Evolutionary conservation across 2,113 vertebrate species (phyloP).

Genomic region (Phalacrocorax brasilianus): DNA sequence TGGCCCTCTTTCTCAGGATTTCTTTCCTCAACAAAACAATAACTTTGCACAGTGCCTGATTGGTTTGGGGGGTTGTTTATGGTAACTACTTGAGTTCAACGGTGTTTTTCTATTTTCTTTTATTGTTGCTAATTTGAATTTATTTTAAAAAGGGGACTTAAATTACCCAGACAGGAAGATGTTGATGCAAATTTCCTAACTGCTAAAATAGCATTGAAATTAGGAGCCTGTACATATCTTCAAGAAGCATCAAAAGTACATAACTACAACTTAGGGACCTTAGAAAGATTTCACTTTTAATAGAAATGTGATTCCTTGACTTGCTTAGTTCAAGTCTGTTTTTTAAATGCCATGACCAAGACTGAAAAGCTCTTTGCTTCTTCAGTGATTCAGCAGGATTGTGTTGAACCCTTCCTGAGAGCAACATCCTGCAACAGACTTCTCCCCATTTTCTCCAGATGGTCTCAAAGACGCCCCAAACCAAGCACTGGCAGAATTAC

Average conservation of each 20-base stretch:
- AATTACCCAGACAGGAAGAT: conserved; percentile 52
- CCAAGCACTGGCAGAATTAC: not conserved
- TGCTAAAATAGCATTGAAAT: conserved; percentile 51
- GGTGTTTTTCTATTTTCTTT: not conserved
- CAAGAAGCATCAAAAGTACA: conserved; percentile 24
- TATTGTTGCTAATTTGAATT: conserved; percentile 47
- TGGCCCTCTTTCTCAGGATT: not conserved
- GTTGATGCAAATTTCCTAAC: conserved; percentile 45
- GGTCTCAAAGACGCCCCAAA: not conserved
- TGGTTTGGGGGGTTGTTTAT: not conserved
- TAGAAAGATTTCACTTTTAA: conserved; percentile 15
- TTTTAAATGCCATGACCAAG: not conserved
- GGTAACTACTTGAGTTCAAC: not conserved
- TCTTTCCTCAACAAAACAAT: not conserved
- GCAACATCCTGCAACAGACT: not conserved
- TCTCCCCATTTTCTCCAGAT: not conserved
- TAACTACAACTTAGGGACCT: conserved; percentile 35
- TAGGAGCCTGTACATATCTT: conserved; percentile 28
- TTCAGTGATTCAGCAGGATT: not conserved
- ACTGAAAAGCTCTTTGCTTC: not conserved
- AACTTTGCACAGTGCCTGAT: not conserved
- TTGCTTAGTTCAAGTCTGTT: not conserved
- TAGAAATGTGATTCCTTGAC: not conserved
- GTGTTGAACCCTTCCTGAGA: not conserved
- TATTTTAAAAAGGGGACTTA: conserved; percentile 50